Conservation (phyloP, 2,797 vertebrate genomes). For the Ibycter americanus region DNA sequence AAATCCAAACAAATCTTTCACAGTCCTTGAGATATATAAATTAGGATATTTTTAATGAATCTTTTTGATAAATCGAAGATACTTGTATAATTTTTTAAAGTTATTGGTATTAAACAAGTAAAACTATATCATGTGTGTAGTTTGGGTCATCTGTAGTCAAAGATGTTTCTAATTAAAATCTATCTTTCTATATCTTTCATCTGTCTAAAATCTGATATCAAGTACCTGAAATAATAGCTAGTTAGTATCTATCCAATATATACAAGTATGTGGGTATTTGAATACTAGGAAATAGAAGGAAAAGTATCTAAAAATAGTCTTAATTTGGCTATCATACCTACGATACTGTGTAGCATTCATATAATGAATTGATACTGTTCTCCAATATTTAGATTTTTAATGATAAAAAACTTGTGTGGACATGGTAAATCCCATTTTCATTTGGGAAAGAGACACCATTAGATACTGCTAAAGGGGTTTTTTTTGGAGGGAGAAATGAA, state of each 20-base stretch:
- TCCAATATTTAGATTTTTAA: not conserved
- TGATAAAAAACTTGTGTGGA: not conserved
- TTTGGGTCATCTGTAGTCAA: not conserved
- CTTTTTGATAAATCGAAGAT: not conserved
- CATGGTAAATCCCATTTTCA: not conserved
- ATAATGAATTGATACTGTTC: not conserved
- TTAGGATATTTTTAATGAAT: not conserved
- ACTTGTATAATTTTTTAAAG: not conserved
- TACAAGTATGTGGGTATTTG: not conserved
- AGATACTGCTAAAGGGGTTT: not conserved
- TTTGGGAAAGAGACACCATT: not conserved
- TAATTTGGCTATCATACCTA: not conserved
- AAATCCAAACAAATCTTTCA: not conserved
- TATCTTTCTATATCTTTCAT: not conserved
- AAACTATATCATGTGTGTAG: not conserved
- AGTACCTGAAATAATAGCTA: not conserved
- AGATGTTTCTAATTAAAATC: not conserved
- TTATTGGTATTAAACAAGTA: not conserved
- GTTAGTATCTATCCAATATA: not conserved
- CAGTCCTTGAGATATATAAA: not conserved
- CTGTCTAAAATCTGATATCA: not conserved
- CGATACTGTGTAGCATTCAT: not conserved
- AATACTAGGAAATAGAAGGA: not conserved
- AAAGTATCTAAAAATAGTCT: not conserved
- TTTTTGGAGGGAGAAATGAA: rapidly evolving